Base-by-base conservation (phyloP, 2,797 vertebrate species). In the Bradypus variegatus region DNA sequence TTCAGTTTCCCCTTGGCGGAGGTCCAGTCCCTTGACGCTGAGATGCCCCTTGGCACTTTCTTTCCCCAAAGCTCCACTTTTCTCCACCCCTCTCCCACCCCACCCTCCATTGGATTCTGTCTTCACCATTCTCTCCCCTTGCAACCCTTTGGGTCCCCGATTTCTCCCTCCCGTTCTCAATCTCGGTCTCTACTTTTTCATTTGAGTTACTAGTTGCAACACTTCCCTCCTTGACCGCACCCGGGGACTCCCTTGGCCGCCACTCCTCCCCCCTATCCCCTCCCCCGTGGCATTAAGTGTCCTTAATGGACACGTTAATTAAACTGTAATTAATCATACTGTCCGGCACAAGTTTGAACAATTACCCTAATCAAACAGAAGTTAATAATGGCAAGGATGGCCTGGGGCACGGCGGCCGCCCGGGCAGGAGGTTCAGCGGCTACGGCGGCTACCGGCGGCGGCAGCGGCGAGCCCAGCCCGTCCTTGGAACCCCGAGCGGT, bases 281-380 rank as follows among this genome's bases (percentile, higher is more conserved):
- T 85, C 84, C 95, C 94, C 93, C 88, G 94, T 95, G 96, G 97
- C 97, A 97, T 96, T 97, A 97, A 97, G 95, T 97, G 96, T 97
- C 96, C 97, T 97, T 98, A 97, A 98, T 97, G 97, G 97, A 97
- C 97, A 96, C 97, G 96, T 98, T 98, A 98, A 98, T 98, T 98
- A 98, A 98, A 98, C 97, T 98, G 98, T 98, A 98, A 98, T 98
- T 98, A 98, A 98, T 98, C 98, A 98, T 98, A 97, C 96, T 97
- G 98, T 98, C 98, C 97, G 96, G 97, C 93, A 96, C 97, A 97
- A 97, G 97, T 98, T 97, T 98, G 97, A 98, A 98, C 98, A 98
- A 98, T 98, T 98, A 98, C 97, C 96, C 96, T 96, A 98, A 98
- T 98, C 98, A 98, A 98, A 98, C 97, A 98, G 97, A 97, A 98